phyloP scores from a whole-genome alignment of 2,113 vertebrate species.

The Vidua macroura region DNA sequence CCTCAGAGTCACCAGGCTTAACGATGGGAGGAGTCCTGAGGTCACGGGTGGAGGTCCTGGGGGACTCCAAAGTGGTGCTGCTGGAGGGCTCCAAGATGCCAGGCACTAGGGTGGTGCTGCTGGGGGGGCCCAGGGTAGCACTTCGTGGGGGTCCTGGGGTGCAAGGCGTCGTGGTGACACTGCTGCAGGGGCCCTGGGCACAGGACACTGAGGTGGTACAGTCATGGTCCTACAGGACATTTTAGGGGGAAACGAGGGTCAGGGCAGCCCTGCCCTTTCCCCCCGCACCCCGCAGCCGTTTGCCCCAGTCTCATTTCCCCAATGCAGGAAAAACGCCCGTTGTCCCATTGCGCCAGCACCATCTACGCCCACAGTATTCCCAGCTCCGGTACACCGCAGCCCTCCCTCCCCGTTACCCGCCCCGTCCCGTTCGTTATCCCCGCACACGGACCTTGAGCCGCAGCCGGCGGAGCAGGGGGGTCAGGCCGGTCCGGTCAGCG shows the following conservation, averaged over 20 bases:
- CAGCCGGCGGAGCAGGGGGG: background rate
- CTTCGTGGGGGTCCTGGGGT: background rate
- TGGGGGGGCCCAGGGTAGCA: accelerated
- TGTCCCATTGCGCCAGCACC: background rate
- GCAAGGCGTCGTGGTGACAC: background rate
- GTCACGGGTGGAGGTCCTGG: background rate
- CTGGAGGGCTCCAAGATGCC: background rate
- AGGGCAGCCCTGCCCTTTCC: background rate
- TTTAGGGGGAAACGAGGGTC: background rate
- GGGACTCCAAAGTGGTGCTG: background rate
- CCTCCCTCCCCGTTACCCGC: background rate
- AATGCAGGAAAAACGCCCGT: accelerated
- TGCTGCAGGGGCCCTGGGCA: background rate
- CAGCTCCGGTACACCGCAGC: background rate
- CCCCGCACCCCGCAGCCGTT: background rate
- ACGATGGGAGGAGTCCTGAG: background rate
- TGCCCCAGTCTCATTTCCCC: background rate
- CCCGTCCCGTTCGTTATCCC: background rate
- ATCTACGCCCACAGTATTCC: accelerated
- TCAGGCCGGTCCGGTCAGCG: background rate
- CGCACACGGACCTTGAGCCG: background rate
- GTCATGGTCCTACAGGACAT: background rate
- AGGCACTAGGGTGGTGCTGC: background rate
- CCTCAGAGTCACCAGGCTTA: background rate
- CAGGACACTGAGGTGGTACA: background rate